A percentile compares a stretch with the other conserved stretches of the same genome.
Evolutionary conservation across 2,797 vertebrate genomes (phyloP).

Genomic region (Intellagama lesueurii): DNA sequence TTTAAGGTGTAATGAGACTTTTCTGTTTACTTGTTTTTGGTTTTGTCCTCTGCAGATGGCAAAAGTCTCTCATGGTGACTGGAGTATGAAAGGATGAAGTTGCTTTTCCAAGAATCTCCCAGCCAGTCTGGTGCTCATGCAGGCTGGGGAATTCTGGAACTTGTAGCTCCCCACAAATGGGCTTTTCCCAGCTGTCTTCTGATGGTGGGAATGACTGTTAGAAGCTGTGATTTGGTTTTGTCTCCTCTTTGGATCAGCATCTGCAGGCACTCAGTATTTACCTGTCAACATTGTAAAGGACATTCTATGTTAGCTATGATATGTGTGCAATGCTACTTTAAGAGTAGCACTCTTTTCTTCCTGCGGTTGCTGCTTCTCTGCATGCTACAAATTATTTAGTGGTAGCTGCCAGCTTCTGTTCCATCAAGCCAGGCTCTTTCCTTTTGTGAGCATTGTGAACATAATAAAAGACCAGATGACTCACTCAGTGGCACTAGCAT

Average conservation of each 20-base stretch:
- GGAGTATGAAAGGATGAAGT: too few species aligned
- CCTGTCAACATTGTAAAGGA: neutral
- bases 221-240: neutral
- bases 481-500: neutral
- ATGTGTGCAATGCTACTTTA: neutral
- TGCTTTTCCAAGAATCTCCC: too few species aligned
- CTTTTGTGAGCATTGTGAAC: neutral
- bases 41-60: too few species aligned
- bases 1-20: too few species aligned
- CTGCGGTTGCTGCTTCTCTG: neutral
- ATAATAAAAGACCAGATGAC: neutral
- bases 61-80: too few species aligned
- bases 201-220: too few species aligned
- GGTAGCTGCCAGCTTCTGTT: slow-evolving; percentile 6
- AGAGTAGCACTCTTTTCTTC: neutral
- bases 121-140: too few species aligned
- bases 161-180: too few species aligned
- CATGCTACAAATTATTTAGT: slow-evolving; percentile 10
- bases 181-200: neutral
- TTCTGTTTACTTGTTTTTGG: too few species aligned
- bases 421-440: neutral
- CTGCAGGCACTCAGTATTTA: neutral
- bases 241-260: neutral
- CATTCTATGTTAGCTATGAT: neutral
- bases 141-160: too few species aligned